Conservation (phyloP, 2,113 vertebrate species). For the Salvelinus alpinus region DNA sequence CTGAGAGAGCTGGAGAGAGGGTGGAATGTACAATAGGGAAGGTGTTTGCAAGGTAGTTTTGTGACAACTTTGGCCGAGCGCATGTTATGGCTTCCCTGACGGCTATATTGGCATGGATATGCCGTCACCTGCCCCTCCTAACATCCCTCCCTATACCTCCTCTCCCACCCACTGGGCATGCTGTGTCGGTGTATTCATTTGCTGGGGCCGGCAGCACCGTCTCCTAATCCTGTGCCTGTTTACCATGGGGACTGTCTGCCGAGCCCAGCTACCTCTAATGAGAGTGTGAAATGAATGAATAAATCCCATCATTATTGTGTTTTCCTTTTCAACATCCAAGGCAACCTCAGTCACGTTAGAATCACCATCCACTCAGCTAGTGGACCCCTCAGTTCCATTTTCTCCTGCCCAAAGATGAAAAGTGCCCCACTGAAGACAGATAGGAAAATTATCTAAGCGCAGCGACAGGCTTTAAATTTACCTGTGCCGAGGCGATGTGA, state of each 20-base stretch:
- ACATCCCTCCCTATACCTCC: not conserved
- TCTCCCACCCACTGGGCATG: not conserved
- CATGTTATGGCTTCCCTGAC: not conserved
- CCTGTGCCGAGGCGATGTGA: not conserved
- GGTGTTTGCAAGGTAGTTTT: not conserved
- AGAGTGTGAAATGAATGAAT: constrained; percentile 28
- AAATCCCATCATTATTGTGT: constrained; percentile 26
- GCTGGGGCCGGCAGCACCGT: not conserved
- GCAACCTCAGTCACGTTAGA: constrained; percentile 11
- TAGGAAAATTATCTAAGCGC: constrained; percentile 6
- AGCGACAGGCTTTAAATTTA: not conserved
- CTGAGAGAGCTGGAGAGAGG: not conserved
- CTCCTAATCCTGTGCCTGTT: constrained; percentile 22
- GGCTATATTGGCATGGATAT: not conserved
- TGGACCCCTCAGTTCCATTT: constrained; percentile 14
- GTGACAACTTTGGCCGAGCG: not conserved
- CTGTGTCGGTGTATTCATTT: not conserved
- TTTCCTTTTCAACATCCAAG: not conserved
- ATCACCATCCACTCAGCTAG: constrained; percentile 9
- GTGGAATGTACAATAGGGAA: not conserved
- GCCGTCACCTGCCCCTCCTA: not conserved
- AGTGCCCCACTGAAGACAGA: constrained; percentile 3
- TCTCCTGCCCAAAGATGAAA: constrained; percentile 26
- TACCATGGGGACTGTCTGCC: not conserved
- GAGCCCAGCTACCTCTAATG: constrained; percentile 20